A percentile compares a stretch with the other conserved stretches of the same genome.
Conservation (phyloP, 2,888 invertebrate genomes). For the Orthosia gracilis region DNA sequence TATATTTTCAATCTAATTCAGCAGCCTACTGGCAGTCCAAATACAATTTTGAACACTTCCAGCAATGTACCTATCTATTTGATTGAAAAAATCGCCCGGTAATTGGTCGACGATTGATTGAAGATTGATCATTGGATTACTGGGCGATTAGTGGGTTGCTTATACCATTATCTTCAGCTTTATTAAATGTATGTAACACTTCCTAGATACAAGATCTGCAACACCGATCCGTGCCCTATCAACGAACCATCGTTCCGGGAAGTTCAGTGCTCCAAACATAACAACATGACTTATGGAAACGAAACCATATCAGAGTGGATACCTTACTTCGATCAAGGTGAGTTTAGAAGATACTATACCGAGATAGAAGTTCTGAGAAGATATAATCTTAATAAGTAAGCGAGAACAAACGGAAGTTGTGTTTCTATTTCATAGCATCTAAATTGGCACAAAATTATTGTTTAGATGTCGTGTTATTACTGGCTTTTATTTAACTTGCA, state of each 20-base stretch:
- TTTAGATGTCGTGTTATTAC: neutral
- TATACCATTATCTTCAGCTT: neutral
- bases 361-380: neutral
- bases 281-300: slow-evolving; percentile 93
- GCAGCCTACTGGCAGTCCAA: neutral
- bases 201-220: slow-evolving; percentile 94
- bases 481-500: too few relatives aligned
- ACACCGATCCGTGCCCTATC: slow-evolving; percentile 94
- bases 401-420: neutral
- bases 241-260: slow-evolving; percentile 94
- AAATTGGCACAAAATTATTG: neutral
- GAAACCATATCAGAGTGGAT: slow-evolving; percentile 93
- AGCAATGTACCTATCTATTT: neutral
- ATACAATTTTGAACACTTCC: neutral
- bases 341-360: slow-evolving; percentile 14
- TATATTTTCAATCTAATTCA: slow-evolving; percentile 1
- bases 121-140: neutral
- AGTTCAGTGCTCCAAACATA: slow-evolving; percentile 94
- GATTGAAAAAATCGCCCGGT: neutral
- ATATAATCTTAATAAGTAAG: neutral
- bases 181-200: slow-evolving; percentile 24
- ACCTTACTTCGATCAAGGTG: slow-evolving; percentile 94
- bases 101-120: neutral
- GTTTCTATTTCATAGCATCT: neutral
- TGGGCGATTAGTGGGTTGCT: neutral